These are phyloP conservation scores for Armadillidium nasatum DNA, from an alignment of 1,140 invertebrate genomes.

Conservation along the genomic window DNA sequence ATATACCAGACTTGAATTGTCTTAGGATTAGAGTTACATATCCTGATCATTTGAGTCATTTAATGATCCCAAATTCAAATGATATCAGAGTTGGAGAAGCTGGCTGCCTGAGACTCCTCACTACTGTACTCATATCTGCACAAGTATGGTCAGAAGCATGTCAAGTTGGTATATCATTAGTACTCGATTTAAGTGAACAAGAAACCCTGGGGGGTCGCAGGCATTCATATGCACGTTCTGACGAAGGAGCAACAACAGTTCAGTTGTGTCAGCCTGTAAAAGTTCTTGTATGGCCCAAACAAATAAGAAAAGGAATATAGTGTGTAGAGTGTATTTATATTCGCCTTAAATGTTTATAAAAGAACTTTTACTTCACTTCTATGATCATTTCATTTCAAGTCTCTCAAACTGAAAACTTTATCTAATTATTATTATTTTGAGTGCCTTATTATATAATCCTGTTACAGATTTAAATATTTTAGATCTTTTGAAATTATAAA, in stretches of 20 bases:
- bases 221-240: neutral
- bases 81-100: slow-evolving; percentile 56
- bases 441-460: too few relatives aligned
- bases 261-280: slow-evolving; percentile 2
- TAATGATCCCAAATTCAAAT: slow-evolving; percentile 66
- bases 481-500: too few relatives aligned
- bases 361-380: too few relatives aligned
- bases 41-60: slow-evolving; percentile 81
- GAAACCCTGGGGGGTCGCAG: slow-evolving; percentile 44
- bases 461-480: too few relatives aligned
- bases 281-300: neutral
- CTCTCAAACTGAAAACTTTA: too few relatives aligned
- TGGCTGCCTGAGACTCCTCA: slow-evolving; percentile 62
- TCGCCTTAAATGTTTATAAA: too few relatives aligned
- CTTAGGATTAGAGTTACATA: slow-evolving; percentile 81
- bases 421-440: too few relatives aligned
- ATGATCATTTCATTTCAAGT: too few relatives aligned
- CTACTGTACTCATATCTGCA: slow-evolving; percentile 81
- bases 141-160: slow-evolving; percentile 62
- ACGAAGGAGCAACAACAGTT: neutral
- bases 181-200: slow-evolving; percentile 68
- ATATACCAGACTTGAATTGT: slow-evolving; percentile 66
- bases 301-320: slow-evolving; percentile 1
- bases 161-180: slow-evolving; percentile 78
- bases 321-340: too few relatives aligned